phyloP scores from a whole-genome alignment of 1,140 invertebrate genomes.

The Musca vetustissima region DNA sequence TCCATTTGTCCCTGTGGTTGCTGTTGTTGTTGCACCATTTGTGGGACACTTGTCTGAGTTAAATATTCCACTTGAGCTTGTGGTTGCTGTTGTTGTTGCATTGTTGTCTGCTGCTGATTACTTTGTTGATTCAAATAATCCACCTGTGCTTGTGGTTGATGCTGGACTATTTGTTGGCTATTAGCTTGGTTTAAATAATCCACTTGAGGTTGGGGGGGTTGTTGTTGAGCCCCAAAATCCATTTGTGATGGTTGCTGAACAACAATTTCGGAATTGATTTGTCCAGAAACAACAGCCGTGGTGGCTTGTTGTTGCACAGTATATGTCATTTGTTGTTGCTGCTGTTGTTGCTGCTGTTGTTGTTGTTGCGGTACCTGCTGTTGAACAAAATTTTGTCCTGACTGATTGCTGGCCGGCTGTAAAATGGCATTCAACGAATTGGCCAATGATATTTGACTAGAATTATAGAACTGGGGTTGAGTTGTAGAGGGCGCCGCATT shows the following conservation, averaged over 20 bases:
- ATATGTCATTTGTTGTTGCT: not conserved
- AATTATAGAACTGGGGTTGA: not conserved
- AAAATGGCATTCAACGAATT: too few species aligned
- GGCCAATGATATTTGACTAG: too few species aligned
- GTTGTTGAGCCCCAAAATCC: not conserved
- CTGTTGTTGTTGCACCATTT: not conserved
- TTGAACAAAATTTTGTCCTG: not conserved
- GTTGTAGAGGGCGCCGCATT: constrained; percentile 28
- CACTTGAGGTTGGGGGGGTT: too few species aligned
- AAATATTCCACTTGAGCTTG: constrained; percentile 30
- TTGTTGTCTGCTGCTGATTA: not conserved
- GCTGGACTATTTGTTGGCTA: too few species aligned
- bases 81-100: too few species aligned
- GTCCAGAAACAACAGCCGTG: too few species aligned
- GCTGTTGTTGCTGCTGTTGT: not conserved
- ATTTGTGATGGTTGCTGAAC: too few species aligned
- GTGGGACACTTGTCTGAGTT: not conserved
- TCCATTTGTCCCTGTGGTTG: not conserved
- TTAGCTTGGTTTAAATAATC: too few species aligned
- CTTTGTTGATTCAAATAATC: not conserved
- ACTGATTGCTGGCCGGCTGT: too few species aligned
- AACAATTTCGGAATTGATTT: too few species aligned
- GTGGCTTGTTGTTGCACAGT: not conserved
- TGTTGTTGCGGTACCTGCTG: not conserved
- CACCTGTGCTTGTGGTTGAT: too few species aligned